Evolutionary conservation across 2,797 vertebrate genomes (phyloP), one percentile per base, ranked within the genome.

Genomic region (Xyrichtys novacula): DNA sequence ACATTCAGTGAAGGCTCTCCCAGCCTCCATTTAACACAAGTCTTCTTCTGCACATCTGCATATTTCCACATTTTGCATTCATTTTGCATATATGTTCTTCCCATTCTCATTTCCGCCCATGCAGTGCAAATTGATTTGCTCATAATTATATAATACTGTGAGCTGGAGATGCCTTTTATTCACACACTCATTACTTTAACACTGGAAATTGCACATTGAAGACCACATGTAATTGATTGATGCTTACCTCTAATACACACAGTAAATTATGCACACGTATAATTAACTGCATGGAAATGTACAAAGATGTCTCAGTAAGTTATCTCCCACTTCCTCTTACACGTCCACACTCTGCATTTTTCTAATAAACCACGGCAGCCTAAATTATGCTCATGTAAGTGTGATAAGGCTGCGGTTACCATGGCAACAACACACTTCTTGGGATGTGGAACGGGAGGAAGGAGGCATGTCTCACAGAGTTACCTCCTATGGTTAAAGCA

Each of bases 341-440:
- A 66, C 64, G 64, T 66, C 61, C 49, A 85, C 72, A 77, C 56
- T 58, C 60, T 63, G 38, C 29, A 7, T 64, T 77, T 77, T 74
- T 75, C 76, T 63, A 67, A 81, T 80, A 85, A 54, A 81, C 75
- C 23, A 53, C 36, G 40, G 70, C 56, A 59, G 53, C 65, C 72
- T 69, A 61, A 80, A 83, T 78, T 76, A 78, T 71, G 66, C 85
- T 72, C 59, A 32, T 72, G 56, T 26, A 62, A 78, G 44, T 78
- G 77, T 70, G 86, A 84, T 85, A 86, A 84, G 77, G 74, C 71
- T 76, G 73, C 3, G 43, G 90, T 92, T 88, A 19, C 89, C 86
- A 89, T 92, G 86, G 89, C 39, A 88, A 90, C 91, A 84, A 43
- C 77, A 83, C 59, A 85, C 63, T 84, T 83, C 72, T 48, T 86